phyloP scores from a whole-genome alignment of 2,888 invertebrate genomes.

The Balanococcus diminutus region DNA sequence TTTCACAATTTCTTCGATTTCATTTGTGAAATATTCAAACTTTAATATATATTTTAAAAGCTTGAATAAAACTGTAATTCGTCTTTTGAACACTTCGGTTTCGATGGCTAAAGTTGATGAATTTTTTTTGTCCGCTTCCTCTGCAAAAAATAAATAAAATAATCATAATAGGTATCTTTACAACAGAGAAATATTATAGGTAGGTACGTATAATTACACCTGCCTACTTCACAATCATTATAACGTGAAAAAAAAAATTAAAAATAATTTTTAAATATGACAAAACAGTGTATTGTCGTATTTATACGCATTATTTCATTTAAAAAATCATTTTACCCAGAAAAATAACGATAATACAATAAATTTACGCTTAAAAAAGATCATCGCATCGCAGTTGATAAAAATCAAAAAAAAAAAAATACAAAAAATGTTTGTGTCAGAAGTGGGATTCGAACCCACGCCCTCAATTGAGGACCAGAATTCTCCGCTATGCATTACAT shows the following conservation, averaged over 20 bases:
- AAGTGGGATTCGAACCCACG: constrained; percentile 71
- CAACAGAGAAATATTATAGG: too few relatives aligned
- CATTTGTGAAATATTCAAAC: background rate
- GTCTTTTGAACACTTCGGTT: constrained; percentile 52
- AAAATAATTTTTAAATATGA: too few relatives aligned
- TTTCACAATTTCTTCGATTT: background rate
- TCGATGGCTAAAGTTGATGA: constrained; percentile 55
- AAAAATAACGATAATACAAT: background rate
- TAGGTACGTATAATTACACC: too few relatives aligned
- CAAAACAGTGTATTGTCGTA: too few relatives aligned
- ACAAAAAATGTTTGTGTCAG: constrained; percentile 63
- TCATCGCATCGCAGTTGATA: background rate
- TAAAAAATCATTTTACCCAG: background rate
- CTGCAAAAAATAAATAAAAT: constrained; percentile 41
- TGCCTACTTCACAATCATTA: background rate
- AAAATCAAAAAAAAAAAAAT: constrained; percentile 39
- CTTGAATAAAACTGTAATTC: constrained; percentile 40
- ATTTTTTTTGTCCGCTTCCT: constrained; percentile 10
- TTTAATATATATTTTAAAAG: background rate
- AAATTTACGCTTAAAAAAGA: background rate
- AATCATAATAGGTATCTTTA: too few relatives aligned
- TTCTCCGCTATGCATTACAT: constrained; percentile 60
- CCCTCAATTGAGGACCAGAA: constrained; percentile 67
- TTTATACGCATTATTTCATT: background rate
- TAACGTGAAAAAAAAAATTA: too few relatives aligned